Evolutionary conservation across 2,888 invertebrate genomes (phyloP).

Genomic region (Drosophila vallismaia): DNA sequence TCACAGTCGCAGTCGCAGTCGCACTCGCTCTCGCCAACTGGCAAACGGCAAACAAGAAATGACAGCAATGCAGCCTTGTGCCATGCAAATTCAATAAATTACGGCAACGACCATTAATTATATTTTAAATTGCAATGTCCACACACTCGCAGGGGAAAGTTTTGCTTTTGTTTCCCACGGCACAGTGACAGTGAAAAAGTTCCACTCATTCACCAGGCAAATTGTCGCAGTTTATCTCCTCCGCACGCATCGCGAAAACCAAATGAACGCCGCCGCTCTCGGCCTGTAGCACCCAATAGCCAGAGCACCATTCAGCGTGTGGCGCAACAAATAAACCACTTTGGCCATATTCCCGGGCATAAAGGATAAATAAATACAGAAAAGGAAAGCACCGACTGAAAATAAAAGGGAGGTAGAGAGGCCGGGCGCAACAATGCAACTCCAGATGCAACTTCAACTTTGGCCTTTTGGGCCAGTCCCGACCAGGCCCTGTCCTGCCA

Average conservation of each 20-base stretch:
- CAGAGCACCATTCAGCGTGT: conserved; percentile 26
- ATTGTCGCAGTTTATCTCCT: conserved; percentile 79
- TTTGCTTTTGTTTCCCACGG: conserved; percentile 32
- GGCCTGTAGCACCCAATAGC: conserved; percentile 15
- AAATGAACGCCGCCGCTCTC: conserved; percentile 13
- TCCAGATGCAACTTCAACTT: conserved; percentile 55
- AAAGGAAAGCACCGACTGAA: conserved; percentile 38
- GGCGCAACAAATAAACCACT: conserved; percentile 64
- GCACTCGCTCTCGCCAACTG: conserved; percentile 2
- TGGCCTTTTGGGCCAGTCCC: conserved; percentile 6
- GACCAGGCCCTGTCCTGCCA: conserved; percentile 7
- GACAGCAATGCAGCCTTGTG: conserved; percentile 49
- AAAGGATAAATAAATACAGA: conserved; percentile 46
- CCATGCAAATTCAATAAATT: conserved; percentile 80
- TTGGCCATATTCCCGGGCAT: conserved; percentile 47
- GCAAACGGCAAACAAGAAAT: conserved; percentile 46
- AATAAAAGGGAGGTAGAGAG: neutral
- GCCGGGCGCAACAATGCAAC: conserved; percentile 27
- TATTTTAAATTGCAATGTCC: conserved; percentile 79
- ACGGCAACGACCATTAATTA: conserved; percentile 76
- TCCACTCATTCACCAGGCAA: conserved; percentile 73
- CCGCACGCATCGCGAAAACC: conserved; percentile 54
- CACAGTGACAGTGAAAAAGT: conserved; percentile 55
- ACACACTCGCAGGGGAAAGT: conserved; percentile 37
- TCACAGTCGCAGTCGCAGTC: too few species aligned